A percentile compares a stretch with the other conserved stretches of the same genome.
These are phyloP conservation scores for Sylvia borin DNA, from an alignment of 2,797 vertebrate species.

Conservation along the genomic window DNA sequence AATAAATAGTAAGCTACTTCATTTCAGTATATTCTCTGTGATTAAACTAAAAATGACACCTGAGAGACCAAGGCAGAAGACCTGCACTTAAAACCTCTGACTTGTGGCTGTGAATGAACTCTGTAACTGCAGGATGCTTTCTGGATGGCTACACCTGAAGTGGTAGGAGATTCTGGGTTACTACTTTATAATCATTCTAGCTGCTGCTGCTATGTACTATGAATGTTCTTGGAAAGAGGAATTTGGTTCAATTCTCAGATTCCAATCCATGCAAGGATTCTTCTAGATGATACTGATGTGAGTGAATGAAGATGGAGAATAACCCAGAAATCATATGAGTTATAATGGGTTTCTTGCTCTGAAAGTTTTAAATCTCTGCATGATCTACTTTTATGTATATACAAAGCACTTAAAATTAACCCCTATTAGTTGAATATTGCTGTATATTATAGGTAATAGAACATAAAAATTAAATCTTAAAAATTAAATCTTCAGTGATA, in stretches of 20 bases:
- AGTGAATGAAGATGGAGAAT: not conserved
- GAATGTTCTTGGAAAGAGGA: not conserved
- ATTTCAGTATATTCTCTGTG: slow-evolving; percentile 24
- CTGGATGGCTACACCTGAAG: not conserved
- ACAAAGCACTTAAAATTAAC: not conserved
- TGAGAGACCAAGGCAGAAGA: not conserved
- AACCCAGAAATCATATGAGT: not conserved
- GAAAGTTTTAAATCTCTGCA: not conserved
- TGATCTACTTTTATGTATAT: not conserved
- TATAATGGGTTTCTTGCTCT: not conserved
- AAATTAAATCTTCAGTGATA: not conserved
- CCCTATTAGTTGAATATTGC: not conserved
- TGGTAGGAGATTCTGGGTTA: not conserved
- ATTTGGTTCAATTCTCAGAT: not conserved
- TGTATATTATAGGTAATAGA: not conserved
- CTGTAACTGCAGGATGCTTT: not conserved
- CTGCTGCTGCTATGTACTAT: not conserved
- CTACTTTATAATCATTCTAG: not conserved
- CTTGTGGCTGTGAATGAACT: not conserved
- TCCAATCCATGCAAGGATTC: not conserved
- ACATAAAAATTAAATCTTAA: not conserved
- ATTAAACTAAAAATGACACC: not conserved
- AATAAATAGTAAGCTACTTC: not conserved
- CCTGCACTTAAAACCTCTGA: not conserved
- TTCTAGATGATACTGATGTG: not conserved